These are phyloP conservation scores for Archilochus colubris DNA, from an alignment of 2,113 vertebrate genomes.

Conservation along the genomic window DNA sequence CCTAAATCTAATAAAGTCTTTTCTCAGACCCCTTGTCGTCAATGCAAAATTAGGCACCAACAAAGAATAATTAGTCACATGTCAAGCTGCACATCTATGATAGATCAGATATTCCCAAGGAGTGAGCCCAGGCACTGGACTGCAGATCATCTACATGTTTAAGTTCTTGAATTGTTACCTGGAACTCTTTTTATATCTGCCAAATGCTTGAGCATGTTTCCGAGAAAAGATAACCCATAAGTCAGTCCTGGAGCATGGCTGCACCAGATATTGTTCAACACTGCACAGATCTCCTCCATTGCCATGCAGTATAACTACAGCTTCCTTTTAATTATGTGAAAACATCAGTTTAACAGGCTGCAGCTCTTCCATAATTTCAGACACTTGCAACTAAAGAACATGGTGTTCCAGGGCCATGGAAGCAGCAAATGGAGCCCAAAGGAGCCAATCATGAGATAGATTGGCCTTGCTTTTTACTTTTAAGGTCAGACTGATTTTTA, in stretches of 20 bases:
- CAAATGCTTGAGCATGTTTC: neutral
- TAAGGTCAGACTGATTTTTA: neutral
- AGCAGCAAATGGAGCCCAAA: neutral
- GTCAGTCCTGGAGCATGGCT: neutral
- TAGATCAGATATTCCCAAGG: neutral
- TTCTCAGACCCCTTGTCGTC: neutral
- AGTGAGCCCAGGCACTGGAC: neutral
- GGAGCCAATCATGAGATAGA: neutral
- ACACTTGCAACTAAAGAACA: neutral
- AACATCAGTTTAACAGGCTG: neutral
- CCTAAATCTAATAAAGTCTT: neutral
- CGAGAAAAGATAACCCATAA: neutral
- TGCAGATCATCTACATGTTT: neutral
- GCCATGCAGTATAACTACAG: neutral
- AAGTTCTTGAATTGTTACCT: neutral
- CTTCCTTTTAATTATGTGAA: fast-evolving
- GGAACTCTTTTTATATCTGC: neutral
- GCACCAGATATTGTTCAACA: neutral
- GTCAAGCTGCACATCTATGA: neutral
- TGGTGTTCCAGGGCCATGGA: neutral
- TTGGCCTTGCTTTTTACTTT: neutral
- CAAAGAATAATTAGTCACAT: neutral
- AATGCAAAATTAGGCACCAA: neutral
- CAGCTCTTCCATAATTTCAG: neutral
- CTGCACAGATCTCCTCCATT: neutral